phyloP scores from a whole-genome alignment of 2,888 invertebrate genomes.

The Zhengitettix transpicula region DNA sequence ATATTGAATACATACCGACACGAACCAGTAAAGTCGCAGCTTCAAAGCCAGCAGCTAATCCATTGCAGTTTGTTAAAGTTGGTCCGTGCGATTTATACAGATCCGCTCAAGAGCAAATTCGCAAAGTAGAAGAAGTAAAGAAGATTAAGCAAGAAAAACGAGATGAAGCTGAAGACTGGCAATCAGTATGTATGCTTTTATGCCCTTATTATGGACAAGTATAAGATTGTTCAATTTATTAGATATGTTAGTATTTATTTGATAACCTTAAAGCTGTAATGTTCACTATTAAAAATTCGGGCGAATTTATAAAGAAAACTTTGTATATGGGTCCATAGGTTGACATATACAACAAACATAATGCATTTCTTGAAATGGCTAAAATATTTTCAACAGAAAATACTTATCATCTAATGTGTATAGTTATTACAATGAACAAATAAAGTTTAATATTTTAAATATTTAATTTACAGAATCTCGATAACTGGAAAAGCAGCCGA shows the following conservation, averaged over 20 bases:
- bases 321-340: too few species aligned
- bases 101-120: constrained; percentile 68
- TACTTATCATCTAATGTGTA: too few species aligned
- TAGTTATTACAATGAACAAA: too few species aligned
- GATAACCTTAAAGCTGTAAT: too few species aligned
- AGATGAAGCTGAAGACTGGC: constrained; percentile 82
- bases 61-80: constrained; percentile 76
- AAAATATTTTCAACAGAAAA: too few species aligned
- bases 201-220: too few species aligned
- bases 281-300: too few species aligned
- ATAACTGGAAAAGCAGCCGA: constrained; percentile 85
- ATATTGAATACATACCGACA: constrained; percentile 19
- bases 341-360: too few species aligned
- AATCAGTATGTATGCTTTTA: constrained; percentile 41
- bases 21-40: constrained; percentile 56
- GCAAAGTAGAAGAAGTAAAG: constrained; percentile 71
- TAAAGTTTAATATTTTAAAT: background rate
- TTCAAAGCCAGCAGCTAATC: constrained; percentile 69
- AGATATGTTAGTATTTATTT: too few species aligned
- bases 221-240: too few species aligned
- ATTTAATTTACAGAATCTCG: constrained; percentile 50
- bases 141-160: constrained; percentile 61
- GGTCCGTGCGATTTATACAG: constrained; percentile 76
- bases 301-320: too few species aligned
- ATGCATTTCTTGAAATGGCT: too few species aligned